Evolutionary conservation across 1,140 invertebrate genomes (phyloP), one percentile per base, ranked within the genome.

Genomic region (Diorhabda carinulata): DNA sequence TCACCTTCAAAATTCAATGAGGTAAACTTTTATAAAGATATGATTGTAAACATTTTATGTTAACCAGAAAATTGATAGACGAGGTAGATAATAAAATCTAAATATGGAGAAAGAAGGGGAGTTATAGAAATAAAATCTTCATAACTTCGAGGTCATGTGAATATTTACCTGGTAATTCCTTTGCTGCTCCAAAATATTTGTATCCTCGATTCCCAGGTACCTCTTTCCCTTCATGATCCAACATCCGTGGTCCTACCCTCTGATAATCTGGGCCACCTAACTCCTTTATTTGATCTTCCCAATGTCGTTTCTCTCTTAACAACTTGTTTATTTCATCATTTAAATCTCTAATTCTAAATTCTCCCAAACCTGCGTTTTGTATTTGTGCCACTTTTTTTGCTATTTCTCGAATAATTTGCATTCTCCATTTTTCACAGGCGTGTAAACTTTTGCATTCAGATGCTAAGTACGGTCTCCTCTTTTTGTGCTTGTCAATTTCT

Each of bases 261-360:
- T 91, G 87, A 83, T 99, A 98, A 81, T 99, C 96, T 2, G 94
- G 92, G 0, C 98, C 98, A 25, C 97, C 97, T 2, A 99, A 84
- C 72, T 97, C 91, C 74, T 92, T 91, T 67, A 99, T 99, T 80
- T 98, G 91, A 45, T 92, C 90, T 80, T 99, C 98, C 98, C 98
- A 99, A 78, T 99, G 97, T 1, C 95, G 86, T 81, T 95, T 95
- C 80, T 99, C 96, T 70, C 97, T 83, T 42, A 99, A 84, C 47
- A 99, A 81, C 84, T 99, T 99, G 80, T 99, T 99, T 67, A 99
- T 99, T 84, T 99, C 98, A 85, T 99, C 98, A 81, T 99, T 99
- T 2, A 99, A 83, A 83, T 99, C 98, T 45, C 98, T 85, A 73
- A 99, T 96, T 52, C 97, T 88, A 80, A 98, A 99, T 84, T 99